phyloP scores from a whole-genome alignment of 2,888 invertebrate species.

The Ariolimax columbianus region DNA sequence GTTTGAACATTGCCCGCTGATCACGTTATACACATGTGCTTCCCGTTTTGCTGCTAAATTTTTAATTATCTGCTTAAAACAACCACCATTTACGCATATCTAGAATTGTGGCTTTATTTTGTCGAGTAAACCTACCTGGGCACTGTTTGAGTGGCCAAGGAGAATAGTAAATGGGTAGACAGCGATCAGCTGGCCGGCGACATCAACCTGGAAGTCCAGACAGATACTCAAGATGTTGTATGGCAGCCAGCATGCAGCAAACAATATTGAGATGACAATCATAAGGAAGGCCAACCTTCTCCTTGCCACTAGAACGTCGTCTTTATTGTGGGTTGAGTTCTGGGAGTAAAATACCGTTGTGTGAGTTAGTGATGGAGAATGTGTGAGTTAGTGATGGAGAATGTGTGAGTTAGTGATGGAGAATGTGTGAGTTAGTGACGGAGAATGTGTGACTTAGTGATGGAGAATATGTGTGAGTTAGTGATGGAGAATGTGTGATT shows the following conservation, averaged over 20 bases:
- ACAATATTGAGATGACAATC: conserved; percentile 85
- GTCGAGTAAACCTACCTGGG: conserved; percentile 72
- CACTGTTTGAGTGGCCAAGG: conserved; percentile 87
- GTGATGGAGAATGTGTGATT: no score
- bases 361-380: background rate
- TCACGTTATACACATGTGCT: no score
- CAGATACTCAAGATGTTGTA: conserved; percentile 86
- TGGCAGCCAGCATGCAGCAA: conserved; percentile 88
- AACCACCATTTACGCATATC: no score
- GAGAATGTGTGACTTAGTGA: no score
- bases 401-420: no score
- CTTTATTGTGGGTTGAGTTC: conserved; percentile 45
- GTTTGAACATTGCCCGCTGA: no score
- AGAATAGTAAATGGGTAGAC: conserved; percentile 84
- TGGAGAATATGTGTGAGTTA: no score
- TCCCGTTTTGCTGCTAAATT: no score
- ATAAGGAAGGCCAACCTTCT: conserved; percentile 87
- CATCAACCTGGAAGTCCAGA: conserved; percentile 81
- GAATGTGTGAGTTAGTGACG: no score
- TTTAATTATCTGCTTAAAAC: no score
- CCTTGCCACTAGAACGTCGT: conserved; percentile 82
- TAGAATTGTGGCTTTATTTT: no score
- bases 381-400: background rate
- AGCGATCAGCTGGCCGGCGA: conserved; percentile 71
- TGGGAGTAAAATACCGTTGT: background rate